Evolutionary conservation across 2,113 vertebrate genomes (phyloP).

Genomic region (Corythaixoides concolor): DNA sequence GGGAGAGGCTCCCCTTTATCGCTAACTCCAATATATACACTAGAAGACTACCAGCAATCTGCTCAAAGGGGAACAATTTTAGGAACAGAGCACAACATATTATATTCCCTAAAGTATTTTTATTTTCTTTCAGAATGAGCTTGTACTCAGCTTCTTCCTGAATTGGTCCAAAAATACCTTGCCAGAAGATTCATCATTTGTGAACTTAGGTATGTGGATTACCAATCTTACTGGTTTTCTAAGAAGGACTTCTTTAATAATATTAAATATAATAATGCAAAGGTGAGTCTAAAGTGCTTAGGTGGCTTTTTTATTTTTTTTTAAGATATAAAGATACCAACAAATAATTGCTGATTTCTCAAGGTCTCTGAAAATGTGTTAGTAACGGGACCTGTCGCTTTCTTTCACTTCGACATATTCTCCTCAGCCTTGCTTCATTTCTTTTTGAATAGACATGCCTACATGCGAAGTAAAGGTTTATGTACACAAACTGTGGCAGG

Average conservation of each 20-base stretch:
- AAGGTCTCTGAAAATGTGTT: background rate
- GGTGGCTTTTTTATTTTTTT: background rate
- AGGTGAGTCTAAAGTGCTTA: background rate
- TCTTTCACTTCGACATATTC: background rate
- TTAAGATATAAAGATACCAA: background rate
- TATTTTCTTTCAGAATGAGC: slow-evolving; percentile 79
- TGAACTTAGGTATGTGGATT: slow-evolving; percentile 52
- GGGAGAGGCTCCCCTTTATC: background rate
- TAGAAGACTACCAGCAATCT: background rate
- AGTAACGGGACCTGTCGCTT: background rate
- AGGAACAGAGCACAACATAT: background rate
- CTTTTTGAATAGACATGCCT: background rate
- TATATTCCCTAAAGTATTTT: background rate
- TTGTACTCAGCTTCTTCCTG: slow-evolving; percentile 82
- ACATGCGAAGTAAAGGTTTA: background rate
- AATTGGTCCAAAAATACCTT: slow-evolving; percentile 69
- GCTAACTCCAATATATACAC: background rate
- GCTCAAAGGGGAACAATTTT: background rate
- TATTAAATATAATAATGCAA: background rate
- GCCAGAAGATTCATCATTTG: background rate
- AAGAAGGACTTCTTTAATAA: background rate
- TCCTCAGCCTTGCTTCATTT: background rate
- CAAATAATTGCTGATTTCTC: background rate
- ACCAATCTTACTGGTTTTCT: background rate
- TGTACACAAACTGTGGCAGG: background rate